Conservation (phyloP, 1,140 invertebrate species). For the Pteromalus puparum region DNA sequence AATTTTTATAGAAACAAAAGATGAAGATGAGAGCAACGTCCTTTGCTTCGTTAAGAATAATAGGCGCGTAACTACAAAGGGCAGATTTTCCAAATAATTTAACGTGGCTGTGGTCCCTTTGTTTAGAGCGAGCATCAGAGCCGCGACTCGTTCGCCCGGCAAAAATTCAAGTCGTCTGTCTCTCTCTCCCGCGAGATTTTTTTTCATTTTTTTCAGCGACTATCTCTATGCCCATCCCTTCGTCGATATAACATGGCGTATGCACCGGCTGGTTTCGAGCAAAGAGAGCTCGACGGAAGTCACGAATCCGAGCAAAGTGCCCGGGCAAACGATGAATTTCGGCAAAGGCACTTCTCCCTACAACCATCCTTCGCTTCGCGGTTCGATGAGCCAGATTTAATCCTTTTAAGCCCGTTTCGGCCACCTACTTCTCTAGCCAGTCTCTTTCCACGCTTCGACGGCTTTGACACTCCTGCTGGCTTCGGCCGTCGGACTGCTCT, state of each 20-base stretch:
- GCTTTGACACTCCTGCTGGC: slow-evolving; percentile 33
- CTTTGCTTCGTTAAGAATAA: slow-evolving; percentile 39
- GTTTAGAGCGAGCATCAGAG: slow-evolving; percentile 55
- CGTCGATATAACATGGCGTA: slow-evolving; percentile 25
- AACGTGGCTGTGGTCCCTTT: slow-evolving; percentile 58
- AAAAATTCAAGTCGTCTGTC: slow-evolving; percentile 52
- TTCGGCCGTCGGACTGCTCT: background rate
- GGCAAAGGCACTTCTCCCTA: slow-evolving; percentile 58
- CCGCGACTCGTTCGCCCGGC: slow-evolving; percentile 58
- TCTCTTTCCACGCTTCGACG: background rate
- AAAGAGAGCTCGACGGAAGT: slow-evolving; percentile 52
- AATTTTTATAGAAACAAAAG: too few species aligned
- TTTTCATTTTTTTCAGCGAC: slow-evolving; percentile 23
- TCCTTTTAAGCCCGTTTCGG: slow-evolving; percentile 60
- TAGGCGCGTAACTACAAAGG: slow-evolving; percentile 59
- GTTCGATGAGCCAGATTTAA: slow-evolving; percentile 68
- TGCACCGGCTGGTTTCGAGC: slow-evolving; percentile 22
- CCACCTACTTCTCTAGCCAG: slow-evolving; percentile 33
- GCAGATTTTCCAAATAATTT: slow-evolving; percentile 70
- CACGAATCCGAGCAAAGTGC: slow-evolving; percentile 59
- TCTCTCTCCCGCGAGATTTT: slow-evolving; percentile 42
- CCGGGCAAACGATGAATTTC: slow-evolving; percentile 64
- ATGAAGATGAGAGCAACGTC: background rate
- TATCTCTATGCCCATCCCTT: background rate
- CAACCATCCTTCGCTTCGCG: slow-evolving; percentile 61